Conservation (phyloP, 2,888 invertebrate genomes). For the Andrena praecox region DNA sequence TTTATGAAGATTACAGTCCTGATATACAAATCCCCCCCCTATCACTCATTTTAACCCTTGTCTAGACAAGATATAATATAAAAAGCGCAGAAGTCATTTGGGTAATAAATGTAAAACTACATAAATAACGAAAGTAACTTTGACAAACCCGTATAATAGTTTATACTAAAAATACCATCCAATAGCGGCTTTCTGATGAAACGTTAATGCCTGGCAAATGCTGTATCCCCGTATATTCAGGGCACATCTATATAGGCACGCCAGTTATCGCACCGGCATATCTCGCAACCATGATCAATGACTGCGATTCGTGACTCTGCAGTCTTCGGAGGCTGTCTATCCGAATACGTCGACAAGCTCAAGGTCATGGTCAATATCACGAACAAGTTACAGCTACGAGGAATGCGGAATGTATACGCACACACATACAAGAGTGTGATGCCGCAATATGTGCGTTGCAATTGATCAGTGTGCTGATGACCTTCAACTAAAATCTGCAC, state of each 20-base stretch:
- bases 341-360: constrained; percentile 51
- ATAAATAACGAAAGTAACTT: background rate
- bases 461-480: constrained; percentile 18
- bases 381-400: constrained; percentile 37
- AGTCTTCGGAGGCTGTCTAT: constrained; percentile 51
- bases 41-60: too few species aligned
- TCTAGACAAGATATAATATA: too few species aligned
- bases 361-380: constrained; percentile 62
- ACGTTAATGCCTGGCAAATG: background rate
- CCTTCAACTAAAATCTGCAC: constrained; percentile 16
- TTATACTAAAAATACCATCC: background rate
- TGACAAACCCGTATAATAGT: background rate
- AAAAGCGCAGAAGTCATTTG: too few species aligned
- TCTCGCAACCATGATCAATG: constrained; percentile 55
- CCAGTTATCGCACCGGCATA: constrained; percentile 45
- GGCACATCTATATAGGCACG: background rate
- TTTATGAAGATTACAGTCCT: too few species aligned
- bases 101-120: too few species aligned
- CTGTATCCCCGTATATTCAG: background rate
- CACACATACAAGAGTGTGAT: constrained; percentile 44
- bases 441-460: constrained; percentile 29
- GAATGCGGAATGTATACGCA: constrained; percentile 44
- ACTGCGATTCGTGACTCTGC: constrained; percentile 61
- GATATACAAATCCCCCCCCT: too few species aligned
- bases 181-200: background rate